Evolutionary conservation across 2,113 vertebrate species (phyloP), one percentile per base, ranked within the genome.

Genomic region (Pachyramphus minor): DNA sequence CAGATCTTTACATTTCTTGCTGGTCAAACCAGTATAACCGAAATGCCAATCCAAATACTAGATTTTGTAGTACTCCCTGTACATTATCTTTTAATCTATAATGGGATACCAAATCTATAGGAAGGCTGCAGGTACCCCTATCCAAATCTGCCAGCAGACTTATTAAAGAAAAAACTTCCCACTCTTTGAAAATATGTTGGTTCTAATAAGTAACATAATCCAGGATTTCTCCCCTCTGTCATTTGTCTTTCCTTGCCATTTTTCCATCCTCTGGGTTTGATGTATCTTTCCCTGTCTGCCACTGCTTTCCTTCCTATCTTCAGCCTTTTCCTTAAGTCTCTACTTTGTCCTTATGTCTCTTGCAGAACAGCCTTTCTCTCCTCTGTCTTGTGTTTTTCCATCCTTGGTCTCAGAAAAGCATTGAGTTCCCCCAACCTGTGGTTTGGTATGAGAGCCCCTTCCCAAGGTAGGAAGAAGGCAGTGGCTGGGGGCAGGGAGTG

Each of bases 361-460:
- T 35, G 14, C 6, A 42, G 28, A 71, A 16, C 28, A 50, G 22
- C 17, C 7, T 52, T 58, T 89, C 33, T 74, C 42, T 84, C 24
- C 28, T 64, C 45, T 56, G 12, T 22, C 31, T 52, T 67, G 4
- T 44, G 7, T 3, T 69, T 33, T 87, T 67, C 12, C 16, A 12
- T 75, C 31, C 10, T 59, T 19, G 73, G 21, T 19, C 20, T 31
- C 69, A 84, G 42, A 45, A 84, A 87, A 75, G 13, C 27, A 49
- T 9, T 22, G 14, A 37, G 25, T 37, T 3, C 9, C 53, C 31
- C 42, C 1, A 0, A 5, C 6, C 7, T 9, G 12, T n/a, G 21
- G 14, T 55, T 45, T 42, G 47, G 22, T 33, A 50, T 1, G 30
- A 14, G 11, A 82, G 13, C 18, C 72, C 23, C 21, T 84, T 76